Percentiles rank a stretch among this genome's conserved stretches.
phyloP scores from a whole-genome alignment of 2,888 invertebrate species.

The Epiperipatus broadwayi region DNA sequence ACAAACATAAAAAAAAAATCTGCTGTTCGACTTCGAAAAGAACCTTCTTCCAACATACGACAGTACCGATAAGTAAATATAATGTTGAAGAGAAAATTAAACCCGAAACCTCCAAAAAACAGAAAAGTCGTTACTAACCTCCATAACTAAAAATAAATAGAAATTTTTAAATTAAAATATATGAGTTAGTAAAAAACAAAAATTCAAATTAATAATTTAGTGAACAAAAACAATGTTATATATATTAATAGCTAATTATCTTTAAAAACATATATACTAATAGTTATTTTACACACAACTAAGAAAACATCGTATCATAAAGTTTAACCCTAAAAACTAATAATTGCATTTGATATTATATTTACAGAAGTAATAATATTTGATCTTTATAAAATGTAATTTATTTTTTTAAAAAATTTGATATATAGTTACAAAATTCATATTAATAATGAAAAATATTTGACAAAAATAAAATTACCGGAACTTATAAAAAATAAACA shows the following conservation, averaged over 20 bases:
- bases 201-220: neutral
- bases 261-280: neutral
- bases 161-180: neutral
- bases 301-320: too few relatives aligned
- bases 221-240: constrained; percentile 3
- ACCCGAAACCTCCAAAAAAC: constrained; percentile 92
- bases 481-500: too few relatives aligned
- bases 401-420: too few relatives aligned
- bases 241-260: neutral
- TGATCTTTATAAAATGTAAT: too few relatives aligned
- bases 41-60: constrained; percentile 94
- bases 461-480: too few relatives aligned
- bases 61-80: constrained; percentile 98
- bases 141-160: constrained; percentile 51
- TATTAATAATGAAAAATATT: too few relatives aligned
- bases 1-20: constrained; percentile 99
- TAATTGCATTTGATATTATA: too few relatives aligned
- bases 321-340: too few relatives aligned
- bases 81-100: constrained; percentile 98
- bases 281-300: too few relatives aligned
- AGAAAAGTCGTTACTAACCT: constrained; percentile 87
- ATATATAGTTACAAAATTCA: too few relatives aligned
- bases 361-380: too few relatives aligned
- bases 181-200: too few relatives aligned
- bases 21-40: constrained; percentile 81